Conservation (phyloP, 2,797 vertebrate species). For the Perodicticus potto region DNA sequence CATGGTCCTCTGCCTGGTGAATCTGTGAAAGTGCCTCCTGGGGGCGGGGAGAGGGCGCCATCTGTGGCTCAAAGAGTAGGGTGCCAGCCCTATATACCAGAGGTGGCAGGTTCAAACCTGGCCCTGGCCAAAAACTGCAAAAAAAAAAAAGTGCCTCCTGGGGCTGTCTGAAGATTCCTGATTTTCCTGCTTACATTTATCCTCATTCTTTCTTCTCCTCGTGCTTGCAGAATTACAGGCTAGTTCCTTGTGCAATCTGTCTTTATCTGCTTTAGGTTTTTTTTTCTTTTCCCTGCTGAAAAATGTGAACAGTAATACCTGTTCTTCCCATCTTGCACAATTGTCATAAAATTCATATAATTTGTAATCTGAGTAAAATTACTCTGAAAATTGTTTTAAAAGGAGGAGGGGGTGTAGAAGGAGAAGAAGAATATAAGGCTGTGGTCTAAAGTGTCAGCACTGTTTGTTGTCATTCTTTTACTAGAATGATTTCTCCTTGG, state of each 20-base stretch:
- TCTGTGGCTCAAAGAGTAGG: too few relatives aligned
- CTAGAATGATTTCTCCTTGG: not conserved
- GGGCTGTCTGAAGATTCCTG: not conserved
- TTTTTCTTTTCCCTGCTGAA: not conserved
- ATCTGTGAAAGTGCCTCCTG: too few relatives aligned
- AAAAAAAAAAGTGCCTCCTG: not conserved
- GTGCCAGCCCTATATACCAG: too few relatives aligned
- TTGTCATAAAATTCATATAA: conserved; percentile 7
- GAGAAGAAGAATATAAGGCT: not conserved
- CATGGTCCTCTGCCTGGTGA: not conserved
- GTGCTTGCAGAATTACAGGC: not conserved
- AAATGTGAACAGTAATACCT: conserved; percentile 2
- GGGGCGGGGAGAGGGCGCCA: too few relatives aligned
- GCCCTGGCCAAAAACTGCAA: too few relatives aligned
- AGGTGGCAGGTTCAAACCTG: too few relatives aligned
- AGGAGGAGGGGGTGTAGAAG: not conserved
- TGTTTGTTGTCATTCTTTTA: not conserved
- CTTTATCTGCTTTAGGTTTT: conserved; percentile 8
- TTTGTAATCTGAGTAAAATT: conserved; percentile 17
- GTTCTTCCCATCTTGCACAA: not conserved
- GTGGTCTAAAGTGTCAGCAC: not conserved
- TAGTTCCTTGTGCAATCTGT: not conserved
- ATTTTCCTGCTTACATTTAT: not conserved
- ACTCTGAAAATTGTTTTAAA: not conserved
- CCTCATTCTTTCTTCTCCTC: conserved; percentile 28